These are phyloP conservation scores for Parauchenoglanis punctatus DNA, from an alignment of 2,797 vertebrate species.

Conservation along the genomic window DNA sequence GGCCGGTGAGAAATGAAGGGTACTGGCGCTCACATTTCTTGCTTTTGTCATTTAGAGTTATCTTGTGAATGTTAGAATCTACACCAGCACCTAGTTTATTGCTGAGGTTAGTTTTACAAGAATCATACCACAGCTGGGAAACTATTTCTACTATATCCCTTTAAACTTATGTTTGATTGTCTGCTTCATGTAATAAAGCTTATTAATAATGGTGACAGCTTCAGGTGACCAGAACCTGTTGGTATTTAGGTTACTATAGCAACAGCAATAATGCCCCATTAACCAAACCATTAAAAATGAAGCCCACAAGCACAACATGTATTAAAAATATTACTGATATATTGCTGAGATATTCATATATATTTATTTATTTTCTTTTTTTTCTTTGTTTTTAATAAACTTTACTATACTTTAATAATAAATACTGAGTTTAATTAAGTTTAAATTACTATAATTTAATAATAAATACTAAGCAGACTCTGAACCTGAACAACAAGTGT, in stretches of 20 bases:
- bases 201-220: background rate
- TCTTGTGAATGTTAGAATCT: background rate
- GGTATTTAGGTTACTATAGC: background rate
- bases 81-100: background rate
- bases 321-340: background rate
- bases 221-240: background rate
- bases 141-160: background rate
- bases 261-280: background rate
- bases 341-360: too few species aligned
- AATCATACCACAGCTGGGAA: background rate
- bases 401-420: too few species aligned
- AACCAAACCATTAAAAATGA: background rate
- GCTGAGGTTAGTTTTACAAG: background rate
- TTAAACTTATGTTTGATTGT: background rate
- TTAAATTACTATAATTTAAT: too few species aligned
- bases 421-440: too few species aligned
- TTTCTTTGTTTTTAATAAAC: too few species aligned
- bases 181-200: background rate
- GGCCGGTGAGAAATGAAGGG: background rate
- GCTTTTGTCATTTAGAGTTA: background rate
- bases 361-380: too few species aligned
- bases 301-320: background rate
- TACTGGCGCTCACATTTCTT: background rate
- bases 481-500: background rate
- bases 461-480: background rate